phyloP scores from a whole-genome alignment of 2,113 vertebrate genomes.

The Cathartes aura region DNA sequence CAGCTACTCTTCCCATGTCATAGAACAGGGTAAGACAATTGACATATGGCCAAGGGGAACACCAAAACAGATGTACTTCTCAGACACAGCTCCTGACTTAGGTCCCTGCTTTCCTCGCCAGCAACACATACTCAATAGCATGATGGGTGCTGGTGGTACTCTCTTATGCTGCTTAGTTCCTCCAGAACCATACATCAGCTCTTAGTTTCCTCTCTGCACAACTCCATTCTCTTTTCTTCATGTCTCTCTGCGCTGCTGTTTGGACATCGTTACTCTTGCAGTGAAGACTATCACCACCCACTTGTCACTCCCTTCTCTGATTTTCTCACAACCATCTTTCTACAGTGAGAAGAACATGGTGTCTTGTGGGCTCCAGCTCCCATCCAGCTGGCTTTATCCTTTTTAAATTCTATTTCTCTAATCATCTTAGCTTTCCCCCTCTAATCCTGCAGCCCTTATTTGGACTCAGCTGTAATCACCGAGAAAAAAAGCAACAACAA shows the following conservation, averaged over 20 bases:
- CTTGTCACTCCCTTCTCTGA: neutral
- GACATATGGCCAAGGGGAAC: neutral
- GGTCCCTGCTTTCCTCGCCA: neutral
- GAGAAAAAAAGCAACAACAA: neutral
- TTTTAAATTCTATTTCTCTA: neutral
- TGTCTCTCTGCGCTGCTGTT: neutral
- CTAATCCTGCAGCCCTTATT: neutral
- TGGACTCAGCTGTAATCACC: neutral
- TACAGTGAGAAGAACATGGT: neutral
- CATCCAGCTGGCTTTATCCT: neutral
- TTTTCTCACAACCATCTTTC: neutral
- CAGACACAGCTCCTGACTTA: neutral
- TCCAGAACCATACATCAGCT: neutral
- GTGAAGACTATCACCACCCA: neutral
- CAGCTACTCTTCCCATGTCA: neutral
- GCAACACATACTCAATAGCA: neutral
- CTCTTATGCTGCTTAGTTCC: neutral
- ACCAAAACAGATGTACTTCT: neutral
- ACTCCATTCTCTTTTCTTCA: neutral
- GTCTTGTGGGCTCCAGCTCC: neutral
- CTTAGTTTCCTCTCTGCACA: neutral
- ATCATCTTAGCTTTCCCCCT: neutral
- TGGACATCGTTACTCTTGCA: neutral
- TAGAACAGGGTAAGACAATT: neutral
- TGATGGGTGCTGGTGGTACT: neutral